Evolutionary conservation across 2,113 vertebrate genomes (phyloP), one percentile per base, ranked within the genome.

Genomic region (Bostrychus sinensis): DNA sequence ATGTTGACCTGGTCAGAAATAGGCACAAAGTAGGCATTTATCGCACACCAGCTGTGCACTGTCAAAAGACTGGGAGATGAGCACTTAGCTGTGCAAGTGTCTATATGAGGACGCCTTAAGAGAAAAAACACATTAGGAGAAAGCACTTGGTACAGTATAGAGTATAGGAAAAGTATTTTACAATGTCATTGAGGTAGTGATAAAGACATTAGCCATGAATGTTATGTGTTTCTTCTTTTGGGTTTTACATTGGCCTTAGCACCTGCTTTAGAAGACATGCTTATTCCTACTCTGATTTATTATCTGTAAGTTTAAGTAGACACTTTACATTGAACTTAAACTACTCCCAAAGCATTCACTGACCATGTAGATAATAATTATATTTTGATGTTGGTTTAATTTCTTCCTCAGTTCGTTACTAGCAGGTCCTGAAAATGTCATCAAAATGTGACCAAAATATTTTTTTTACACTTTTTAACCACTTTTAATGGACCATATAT

Each of bases 291-390:
- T 98, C 96, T 86, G n/a, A n/a, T n/a, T n/a, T 98, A 98, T 94
- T 98, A 98, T 94, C 93, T 98, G 97, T 98, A 98, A n/a, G n/a
- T n/a, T n/a, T n/a, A n/a, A 98, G 96, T 98, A 97, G 88, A 82
- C 75, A 77, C 63, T 68, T 71, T 68, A 50, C 66, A 69, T 17
- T 66, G 62, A 65, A 67, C n/a, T 80, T 37, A 56, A 55, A 78
- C 66, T 70, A 30, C 69, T 60, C 55, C 59, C 55, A 39, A 20
- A 26, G 45, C 66, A 12, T 4, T 12, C 6, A 23, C 17, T 73
- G 9, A 42, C 63, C 48, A 12, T 45, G 19, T 56, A 75, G 26
- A 17, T 66, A 46, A 56, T 70, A 3, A 50, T 66, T 80, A 51
- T 66, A 54, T 65, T 70, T 62, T 39, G 56, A 39, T 69, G 30